Evolutionary conservation across 2,797 vertebrate species (phyloP), one percentile per base, ranked within the genome.

Genomic region (Falco biarmicus): DNA sequence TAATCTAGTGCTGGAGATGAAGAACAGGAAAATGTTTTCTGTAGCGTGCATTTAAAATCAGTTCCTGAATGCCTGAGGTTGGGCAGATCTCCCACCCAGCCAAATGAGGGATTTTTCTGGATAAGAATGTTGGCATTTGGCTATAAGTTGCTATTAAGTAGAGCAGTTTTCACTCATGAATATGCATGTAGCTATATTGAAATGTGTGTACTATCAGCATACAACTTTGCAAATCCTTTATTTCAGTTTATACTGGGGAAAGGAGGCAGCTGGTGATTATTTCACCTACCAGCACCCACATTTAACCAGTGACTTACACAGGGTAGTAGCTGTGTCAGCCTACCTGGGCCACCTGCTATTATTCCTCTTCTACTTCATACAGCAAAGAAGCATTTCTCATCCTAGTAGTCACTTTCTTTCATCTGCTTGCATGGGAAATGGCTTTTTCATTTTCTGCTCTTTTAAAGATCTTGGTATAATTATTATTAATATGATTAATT

Each of bases 21-120:
- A 90, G 84, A 95, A 56, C 84, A 89, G 90, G 96, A 96, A 97
- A 90, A 43, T 3, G 3, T 41, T 93, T 93, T 95, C 87, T 41
- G 59, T 92, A 90, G 90, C 32, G 25, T 7, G 92, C 93, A 95
- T 96, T 92, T 93, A 60, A 95, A 95, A 95, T 91, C 82, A 86
- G 91, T 51, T 93, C 90, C 94, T 73, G 86, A 90, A 76, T n/a
- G 69, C n/a, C 75, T 68, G 65, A 48, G 57, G 87, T 97, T 92
- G 96, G 94, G 90, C 96, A 96, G 43, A 94, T 91, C 94, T 96
- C 95, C 93, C 94, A 90, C 90, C 90, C 93, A 88, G 89, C 51
- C 91, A 93, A 97, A 97, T 70, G 82, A 89, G 82, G 91, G 94
- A 93, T 95, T 97, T 97, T 96, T 92, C 93, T 97, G 89, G 87